Base-by-base conservation (phyloP, 2,797 vertebrate species). In the Remorina albescens region DNA sequence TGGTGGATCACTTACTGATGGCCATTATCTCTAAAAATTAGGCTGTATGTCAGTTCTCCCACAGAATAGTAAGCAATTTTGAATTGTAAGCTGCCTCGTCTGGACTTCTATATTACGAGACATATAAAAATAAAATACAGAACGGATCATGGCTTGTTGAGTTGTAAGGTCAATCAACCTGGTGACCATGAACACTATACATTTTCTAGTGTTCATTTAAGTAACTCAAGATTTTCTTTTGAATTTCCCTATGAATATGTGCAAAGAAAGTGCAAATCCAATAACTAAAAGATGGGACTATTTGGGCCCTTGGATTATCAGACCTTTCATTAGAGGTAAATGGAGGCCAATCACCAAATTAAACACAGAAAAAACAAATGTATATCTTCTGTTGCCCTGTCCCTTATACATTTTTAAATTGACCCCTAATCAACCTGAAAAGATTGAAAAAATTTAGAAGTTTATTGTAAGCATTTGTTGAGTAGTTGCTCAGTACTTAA, bases 401-500 rank as follows among this genome's bases (percentile, higher is more conserved):
- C 36, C 10, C 8, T 41, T 41, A 41, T 16, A 16, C 42, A 46
- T 21, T 19, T 21, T 21, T 19, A 1, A 9, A 21, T 9, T 9
- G n/a, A 21, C n/a, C 19, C 19, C 25, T 50, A 36, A 36, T 30
- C 6, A 30, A 30, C 30, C 6, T 30, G 30, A 30, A 30, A 30
- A 30, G 30, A 30, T 3, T 30, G 15, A 6, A 41, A 41, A 58
- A 6, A 46, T 13, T 44, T 16, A 8, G n/a, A n/a, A n/a, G 36
- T 37, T 63, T 70, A 28, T 42, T 61, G 63, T 41, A 41, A 8
- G 37, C 15, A 28, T 41, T 19, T 66, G 25, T 28, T 47, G 28
- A 59, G 5, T 4, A 18, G 16, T 7, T 42, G 18, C 41, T 42
- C 46, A 11, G 44, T 44, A 44, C 18, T 44, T 19, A 44, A 6